These are phyloP conservation scores for Eudyptes chrysolophus DNA, from an alignment of 2,113 vertebrate genomes.

Conservation along the genomic window DNA sequence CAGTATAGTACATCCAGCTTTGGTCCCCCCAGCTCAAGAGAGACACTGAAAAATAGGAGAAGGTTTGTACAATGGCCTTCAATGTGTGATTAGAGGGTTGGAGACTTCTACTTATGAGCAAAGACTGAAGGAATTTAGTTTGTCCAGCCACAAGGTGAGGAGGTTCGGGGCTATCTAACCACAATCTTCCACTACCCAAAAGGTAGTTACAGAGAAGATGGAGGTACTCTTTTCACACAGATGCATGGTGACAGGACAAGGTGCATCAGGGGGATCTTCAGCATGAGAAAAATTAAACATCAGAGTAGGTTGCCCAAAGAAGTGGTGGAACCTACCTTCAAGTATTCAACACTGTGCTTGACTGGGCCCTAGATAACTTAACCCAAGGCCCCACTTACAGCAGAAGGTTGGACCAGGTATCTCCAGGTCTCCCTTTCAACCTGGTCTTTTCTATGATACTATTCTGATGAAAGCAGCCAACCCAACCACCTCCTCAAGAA, in stretches of 20 bases:
- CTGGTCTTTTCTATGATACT: neutral
- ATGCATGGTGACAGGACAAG: accelerated
- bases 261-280: neutral
- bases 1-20: neutral
- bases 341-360: neutral
- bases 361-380: neutral
- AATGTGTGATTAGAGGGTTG: neutral
- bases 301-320: neutral
- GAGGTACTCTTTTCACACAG: neutral
- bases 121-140: neutral
- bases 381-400: neutral
- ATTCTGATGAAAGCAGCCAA: neutral
- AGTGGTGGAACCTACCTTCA: neutral
- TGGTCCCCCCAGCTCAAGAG: neutral
- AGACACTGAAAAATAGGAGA: neutral
- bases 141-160: neutral
- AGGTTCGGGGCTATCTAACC: neutral
- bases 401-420: neutral
- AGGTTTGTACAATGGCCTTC: neutral
- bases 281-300: neutral
- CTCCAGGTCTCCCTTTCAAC: neutral
- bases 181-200: neutral
- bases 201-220: neutral
- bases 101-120: neutral
- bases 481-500: neutral